Conservation (phyloP, 2,888 invertebrate species). For the Cheilosia grossa region DNA sequence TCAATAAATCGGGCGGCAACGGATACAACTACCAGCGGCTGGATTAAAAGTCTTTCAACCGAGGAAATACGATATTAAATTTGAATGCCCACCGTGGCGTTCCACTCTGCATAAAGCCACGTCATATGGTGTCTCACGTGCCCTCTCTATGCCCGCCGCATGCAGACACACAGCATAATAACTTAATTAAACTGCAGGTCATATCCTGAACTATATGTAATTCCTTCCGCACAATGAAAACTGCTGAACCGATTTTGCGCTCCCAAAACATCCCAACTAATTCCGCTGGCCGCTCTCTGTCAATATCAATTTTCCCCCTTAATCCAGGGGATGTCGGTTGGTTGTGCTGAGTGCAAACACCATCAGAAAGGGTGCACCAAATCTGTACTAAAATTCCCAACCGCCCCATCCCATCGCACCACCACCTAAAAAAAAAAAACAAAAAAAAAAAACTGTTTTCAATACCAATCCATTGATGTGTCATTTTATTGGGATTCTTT, state of each 20-base stretch:
- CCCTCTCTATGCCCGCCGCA: conserved; percentile 14
- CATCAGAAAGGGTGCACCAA: conserved; percentile 36
- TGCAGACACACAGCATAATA: conserved; percentile 58
- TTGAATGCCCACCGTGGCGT: conserved; percentile 41
- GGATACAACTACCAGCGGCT: conserved; percentile 36
- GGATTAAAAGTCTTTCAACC: conserved; percentile 71
- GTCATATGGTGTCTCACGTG: not conserved
- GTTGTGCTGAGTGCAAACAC: conserved; percentile 63
- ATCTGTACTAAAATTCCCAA: conserved; percentile 48
- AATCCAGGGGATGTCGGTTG: conserved; percentile 32
- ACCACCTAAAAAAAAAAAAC: conserved; percentile 1
- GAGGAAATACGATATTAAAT: conserved; percentile 70
- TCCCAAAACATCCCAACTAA: conserved; percentile 4
- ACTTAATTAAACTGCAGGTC: conserved; percentile 74
- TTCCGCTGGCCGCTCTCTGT: conserved; percentile 18
- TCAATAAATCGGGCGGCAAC: conserved; percentile 40
- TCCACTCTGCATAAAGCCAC: conserved; percentile 31
- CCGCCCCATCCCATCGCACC: conserved; percentile 3
- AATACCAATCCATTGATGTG: conserved; percentile 51
- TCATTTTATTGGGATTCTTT: conserved; percentile 48
- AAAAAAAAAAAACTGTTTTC: conserved; percentile 54
- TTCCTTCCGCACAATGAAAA: conserved; percentile 70
- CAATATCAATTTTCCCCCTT: conserved; percentile 62
- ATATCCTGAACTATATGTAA: conserved; percentile 67
- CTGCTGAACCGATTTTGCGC: conserved; percentile 29